Evolutionary conservation across 2,797 vertebrate species (phyloP), one percentile per base, ranked within the genome.

Genomic region (Tangara arthus): DNA sequence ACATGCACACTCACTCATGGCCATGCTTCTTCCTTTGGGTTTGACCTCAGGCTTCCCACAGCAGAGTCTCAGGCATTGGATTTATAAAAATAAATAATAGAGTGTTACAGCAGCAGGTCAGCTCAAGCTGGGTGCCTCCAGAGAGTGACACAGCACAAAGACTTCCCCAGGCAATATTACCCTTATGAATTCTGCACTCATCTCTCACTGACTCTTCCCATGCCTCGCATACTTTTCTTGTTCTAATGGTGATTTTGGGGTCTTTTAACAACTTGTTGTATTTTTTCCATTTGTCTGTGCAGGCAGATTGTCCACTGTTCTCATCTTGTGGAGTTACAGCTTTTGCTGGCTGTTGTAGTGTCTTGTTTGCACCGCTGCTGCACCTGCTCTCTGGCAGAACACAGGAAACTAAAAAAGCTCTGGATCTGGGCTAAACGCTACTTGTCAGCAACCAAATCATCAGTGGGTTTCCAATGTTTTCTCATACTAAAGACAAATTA

Each of bases 161-260:
- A 57, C 50, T 34, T 57, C 8, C 10, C 10, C n/a, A 44, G 37
- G 10, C 12, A 63, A 39, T 52, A 32, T 52, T 17, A 9, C 3
- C 5, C 12, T 11, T 34, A 39, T 7, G 8, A 57, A 34, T 39
- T 41, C 34, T 64, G 12, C 30, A 39, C 14, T 15, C 19, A 26
- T 2, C 4, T 19, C 18, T 22, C 26, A 52, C 9, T 8, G 12
- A 46, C 10, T 46, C 18, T 41, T 64, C 12, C 32, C 12, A 32
- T 0, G 1, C 4, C 30, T 65, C 41, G 37, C 0, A 0, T 4
- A 6, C 4, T 70, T 77, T 70, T 46, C 15, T 12, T 70, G 11
- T 11, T 53, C 18, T 22, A 35, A 19, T 35, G 30, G 21, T 47
- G 30, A 65, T 47, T 78, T 70, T 35, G 15, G 15, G 6, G 5